Evolutionary conservation across 2,888 invertebrate genomes (phyloP).

Genomic region (Osmoderma eremita): DNA sequence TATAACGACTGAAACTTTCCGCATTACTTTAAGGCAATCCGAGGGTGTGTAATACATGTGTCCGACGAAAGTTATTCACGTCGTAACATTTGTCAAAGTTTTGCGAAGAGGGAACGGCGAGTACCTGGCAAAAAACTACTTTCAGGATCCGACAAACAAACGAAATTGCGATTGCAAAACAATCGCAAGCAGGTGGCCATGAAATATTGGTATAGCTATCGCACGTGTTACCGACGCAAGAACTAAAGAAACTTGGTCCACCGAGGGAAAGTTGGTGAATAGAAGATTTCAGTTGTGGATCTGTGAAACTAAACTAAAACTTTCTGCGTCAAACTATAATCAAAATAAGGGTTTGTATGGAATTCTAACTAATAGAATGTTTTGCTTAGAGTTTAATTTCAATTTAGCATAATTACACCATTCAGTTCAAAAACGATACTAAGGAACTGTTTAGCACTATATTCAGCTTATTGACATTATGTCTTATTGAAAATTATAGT

Average conservation of each 20-base stretch:
- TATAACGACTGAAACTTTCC: slow-evolving; percentile 22
- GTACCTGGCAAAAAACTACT: slow-evolving; percentile 43
- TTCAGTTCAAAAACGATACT: no score
- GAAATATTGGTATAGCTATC: slow-evolving; percentile 58
- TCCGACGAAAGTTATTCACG: slow-evolving; percentile 48
- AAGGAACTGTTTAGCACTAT: no score
- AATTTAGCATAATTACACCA: no score
- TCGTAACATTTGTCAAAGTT: slow-evolving; percentile 54
- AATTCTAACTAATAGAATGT: neutral
- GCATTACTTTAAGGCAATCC: slow-evolving; percentile 32
- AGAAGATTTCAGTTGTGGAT: slow-evolving; percentile 37
- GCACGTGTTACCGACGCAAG: slow-evolving; percentile 54
- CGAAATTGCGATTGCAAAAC: slow-evolving; percentile 58
- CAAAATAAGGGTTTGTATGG: neutral
- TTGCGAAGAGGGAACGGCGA: slow-evolving; percentile 47
- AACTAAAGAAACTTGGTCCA: slow-evolving; percentile 45
- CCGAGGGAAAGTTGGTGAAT: slow-evolving; percentile 41
- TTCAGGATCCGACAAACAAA: slow-evolving; percentile 21
- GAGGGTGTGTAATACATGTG: slow-evolving; percentile 48
- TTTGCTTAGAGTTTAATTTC: neutral
- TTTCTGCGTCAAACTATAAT: slow-evolving; percentile 7
- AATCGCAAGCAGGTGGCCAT: slow-evolving; percentile 58
- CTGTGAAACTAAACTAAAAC: slow-evolving; percentile 9
- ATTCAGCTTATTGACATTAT: no score
- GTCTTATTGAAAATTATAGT: no score